Base-by-base conservation (phyloP, 2,113 vertebrate species). In the Taxidea taxus region DNA sequence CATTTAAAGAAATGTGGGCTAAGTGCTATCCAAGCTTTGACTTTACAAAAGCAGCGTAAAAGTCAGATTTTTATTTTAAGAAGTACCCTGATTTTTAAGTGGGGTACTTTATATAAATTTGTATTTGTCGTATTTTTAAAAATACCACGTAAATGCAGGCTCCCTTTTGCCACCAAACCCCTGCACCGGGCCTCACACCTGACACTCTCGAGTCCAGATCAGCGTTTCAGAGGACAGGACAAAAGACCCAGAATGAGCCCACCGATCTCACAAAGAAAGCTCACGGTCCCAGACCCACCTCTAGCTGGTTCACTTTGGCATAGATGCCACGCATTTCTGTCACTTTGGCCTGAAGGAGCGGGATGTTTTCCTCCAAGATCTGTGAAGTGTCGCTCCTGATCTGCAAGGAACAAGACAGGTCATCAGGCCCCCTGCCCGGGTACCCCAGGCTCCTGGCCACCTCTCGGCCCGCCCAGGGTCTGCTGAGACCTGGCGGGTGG, bases 321-420 rank as follows among this genome's bases (percentile, higher is more conserved):
- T 94, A 99, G 96, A 98, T 31, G 49, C 80, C 90, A 77, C 90
- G 98, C 96, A 98, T 97, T 94, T 99, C 98, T 21, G 75, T 93
- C 90, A 96, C 94, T 58, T 98, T 97, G 85, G 93, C 93, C 91
- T 98, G 97, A 60, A 98, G 68, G 7, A 98, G 87, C 0, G 80
- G 98, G 88, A 98, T 93, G 66, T 95, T 96, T 60, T 98, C 96
- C 0, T 98, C 97, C 78, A 98, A 58, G 47, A 98, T 98, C 84
- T 98, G 91, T 2, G 96, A 98, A 0, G 96, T 98, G 92, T 98
- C 97, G 0, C 75, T 98, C 93, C 98, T 96, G 89, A 98, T 97
- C 99, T 98, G 96, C 37, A 89, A 42, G 78, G 29, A 74, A 74
- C 34, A 37, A 42, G 77, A 37, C 0, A 87, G 42, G 21, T 62